These are phyloP conservation scores for Sarcoramphus papa DNA, from an alignment of 2,797 vertebrate species.

Conservation along the genomic window DNA sequence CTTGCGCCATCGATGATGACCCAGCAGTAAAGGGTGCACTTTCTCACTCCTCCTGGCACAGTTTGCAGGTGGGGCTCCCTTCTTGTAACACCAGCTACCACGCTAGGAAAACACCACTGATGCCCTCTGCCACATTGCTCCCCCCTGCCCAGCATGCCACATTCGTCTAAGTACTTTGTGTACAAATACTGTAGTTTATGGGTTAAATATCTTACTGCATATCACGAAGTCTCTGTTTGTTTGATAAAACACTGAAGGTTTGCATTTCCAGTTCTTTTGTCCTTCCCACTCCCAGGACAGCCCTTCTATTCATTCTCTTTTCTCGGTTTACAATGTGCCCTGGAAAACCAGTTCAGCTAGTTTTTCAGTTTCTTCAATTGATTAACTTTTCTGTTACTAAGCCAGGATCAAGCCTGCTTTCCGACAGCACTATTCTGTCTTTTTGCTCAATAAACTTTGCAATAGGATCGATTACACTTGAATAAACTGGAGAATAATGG, in stretches of 20 bases:
- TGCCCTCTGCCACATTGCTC: not conserved
- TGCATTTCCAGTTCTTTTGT: not conserved
- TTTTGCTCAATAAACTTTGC: not conserved
- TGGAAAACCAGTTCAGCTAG: constrained; percentile 40
- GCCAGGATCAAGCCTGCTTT: not conserved
- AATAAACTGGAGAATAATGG: not conserved
- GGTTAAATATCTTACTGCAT: not conserved
- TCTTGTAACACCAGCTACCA: not conserved
- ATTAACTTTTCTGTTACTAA: constrained; percentile 4
- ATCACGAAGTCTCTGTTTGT: not conserved
- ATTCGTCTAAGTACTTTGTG: not conserved
- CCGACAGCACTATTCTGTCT: not conserved
- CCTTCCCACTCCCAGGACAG: not conserved
- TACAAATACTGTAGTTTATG: not conserved
- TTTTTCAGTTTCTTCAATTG: not conserved
- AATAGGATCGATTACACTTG: not conserved
- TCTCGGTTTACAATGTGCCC: not conserved
- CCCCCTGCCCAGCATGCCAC: not conserved
- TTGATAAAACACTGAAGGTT: not conserved
- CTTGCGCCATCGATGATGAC: not conserved
- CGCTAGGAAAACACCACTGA: not conserved
- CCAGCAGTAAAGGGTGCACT: not conserved
- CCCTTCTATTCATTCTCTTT: not conserved
- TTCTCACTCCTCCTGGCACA: not conserved
- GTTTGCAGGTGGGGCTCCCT: not conserved